Conservation (phyloP, 2,113 vertebrate species). For the Garra rufa region DNA sequence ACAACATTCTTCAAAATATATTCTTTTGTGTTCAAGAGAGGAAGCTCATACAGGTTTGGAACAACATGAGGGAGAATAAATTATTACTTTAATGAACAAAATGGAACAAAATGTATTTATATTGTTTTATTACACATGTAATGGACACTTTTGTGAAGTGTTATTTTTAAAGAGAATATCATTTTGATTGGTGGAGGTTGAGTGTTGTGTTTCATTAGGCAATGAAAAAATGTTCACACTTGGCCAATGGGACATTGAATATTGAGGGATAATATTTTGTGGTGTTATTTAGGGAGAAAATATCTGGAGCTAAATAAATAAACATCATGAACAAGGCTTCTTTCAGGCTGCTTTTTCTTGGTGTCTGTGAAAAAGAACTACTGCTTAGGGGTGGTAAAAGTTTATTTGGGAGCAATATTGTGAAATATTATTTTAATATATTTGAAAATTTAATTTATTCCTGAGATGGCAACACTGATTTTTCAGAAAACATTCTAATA, state of each 20-base stretch:
- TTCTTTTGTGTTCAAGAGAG: not conserved
- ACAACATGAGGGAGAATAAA: not conserved
- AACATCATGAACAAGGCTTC: not conserved
- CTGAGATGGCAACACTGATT: not conserved
- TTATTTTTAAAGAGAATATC: not conserved
- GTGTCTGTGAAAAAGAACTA: not conserved
- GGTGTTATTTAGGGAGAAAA: not conserved
- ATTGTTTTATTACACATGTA: not conserved
- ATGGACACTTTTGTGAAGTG: not conserved
- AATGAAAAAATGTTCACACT: not conserved
- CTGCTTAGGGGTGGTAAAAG: no score
- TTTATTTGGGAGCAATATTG: no score
- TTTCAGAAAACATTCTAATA: not conserved
- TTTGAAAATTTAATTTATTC: not conserved
- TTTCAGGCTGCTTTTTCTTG: not conserved
- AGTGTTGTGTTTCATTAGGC: not conserved
- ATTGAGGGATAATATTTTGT: not conserved
- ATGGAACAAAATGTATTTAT: not conserved
- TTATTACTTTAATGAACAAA: not conserved
- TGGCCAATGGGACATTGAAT: not conserved
- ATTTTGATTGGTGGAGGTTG: conserved; percentile 14
- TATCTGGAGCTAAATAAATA: not conserved
- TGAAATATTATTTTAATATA: not conserved
- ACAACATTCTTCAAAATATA: not conserved
- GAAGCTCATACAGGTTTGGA: not conserved